These are phyloP conservation scores for Galagoides demidoff DNA, from an alignment of 2,797 vertebrate genomes.

Conservation along the genomic window DNA sequence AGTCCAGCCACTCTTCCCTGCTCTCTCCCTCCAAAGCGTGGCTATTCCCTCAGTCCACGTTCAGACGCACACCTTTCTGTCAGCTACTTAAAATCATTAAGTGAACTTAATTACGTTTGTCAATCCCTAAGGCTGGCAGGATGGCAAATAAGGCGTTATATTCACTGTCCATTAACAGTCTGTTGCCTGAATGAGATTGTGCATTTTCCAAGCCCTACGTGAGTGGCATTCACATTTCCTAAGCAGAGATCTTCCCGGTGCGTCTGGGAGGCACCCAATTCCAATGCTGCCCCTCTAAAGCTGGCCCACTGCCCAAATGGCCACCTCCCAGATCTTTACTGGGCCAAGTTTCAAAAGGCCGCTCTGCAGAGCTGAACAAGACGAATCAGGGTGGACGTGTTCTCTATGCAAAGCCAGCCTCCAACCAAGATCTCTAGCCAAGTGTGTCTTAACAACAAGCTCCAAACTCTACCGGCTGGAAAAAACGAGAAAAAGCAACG, in stretches of 20 bases:
- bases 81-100: slow-evolving; percentile 77
- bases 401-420: slow-evolving; percentile 39
- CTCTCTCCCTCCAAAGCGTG: slow-evolving; percentile 33
- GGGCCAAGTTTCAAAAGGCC: slow-evolving; percentile 18
- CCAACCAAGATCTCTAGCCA: slow-evolving; percentile 49
- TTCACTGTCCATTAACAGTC: slow-evolving; percentile 69
- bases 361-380: slow-evolving; percentile 27
- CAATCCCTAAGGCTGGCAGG: slow-evolving; percentile 68
- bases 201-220: not conserved
- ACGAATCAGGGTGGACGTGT: not conserved
- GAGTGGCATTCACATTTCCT: not conserved
- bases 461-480: not conserved
- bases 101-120: slow-evolving; percentile 79
- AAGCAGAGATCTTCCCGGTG: not conserved
- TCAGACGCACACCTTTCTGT: slow-evolving; percentile 65
- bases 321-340: slow-evolving; percentile 14
- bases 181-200: not conserved
- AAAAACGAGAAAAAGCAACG: not conserved
- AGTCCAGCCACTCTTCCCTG: not conserved
- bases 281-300: not conserved
- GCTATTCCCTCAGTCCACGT: not conserved
- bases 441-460: slow-evolving; percentile 54
- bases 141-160: slow-evolving; percentile 57
- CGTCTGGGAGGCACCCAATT: not conserved
- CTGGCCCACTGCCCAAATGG: not conserved